Percentiles rank a stretch among this genome's conserved stretches.
phyloP scores from a whole-genome alignment of 2,113 vertebrate genomes.

The Gavia stellata region DNA sequence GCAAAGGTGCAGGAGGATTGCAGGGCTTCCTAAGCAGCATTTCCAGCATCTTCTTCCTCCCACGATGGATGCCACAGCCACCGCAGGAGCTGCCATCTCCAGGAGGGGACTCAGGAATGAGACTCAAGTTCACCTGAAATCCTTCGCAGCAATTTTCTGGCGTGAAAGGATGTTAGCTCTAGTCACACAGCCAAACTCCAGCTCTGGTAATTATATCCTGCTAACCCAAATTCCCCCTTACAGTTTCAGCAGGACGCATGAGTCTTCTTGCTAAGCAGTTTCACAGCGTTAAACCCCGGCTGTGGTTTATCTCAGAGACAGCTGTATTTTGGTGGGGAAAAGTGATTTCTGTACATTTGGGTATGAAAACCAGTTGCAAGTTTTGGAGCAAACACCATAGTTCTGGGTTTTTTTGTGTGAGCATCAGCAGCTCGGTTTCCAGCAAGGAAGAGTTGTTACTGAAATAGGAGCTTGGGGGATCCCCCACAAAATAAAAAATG shows the following conservation, averaged over 20 bases:
- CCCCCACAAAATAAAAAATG: neutral
- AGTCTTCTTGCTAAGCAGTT: neutral
- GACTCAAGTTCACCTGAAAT: neutral
- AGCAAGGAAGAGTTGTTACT: neutral
- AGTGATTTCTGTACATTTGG: neutral
- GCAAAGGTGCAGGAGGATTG: neutral
- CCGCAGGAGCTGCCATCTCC: fast-evolving
- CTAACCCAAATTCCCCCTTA: neutral
- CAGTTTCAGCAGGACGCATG: neutral
- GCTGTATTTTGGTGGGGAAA: neutral
- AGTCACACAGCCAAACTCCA: neutral
- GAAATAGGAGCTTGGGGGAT: neutral
- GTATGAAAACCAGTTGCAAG: neutral
- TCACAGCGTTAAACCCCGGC: neutral
- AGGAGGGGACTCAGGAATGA: neutral
- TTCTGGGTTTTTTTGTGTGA: neutral
- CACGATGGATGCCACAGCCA: fast-evolving
- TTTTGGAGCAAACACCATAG: neutral
- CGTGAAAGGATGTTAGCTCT: neutral
- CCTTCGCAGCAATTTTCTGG: neutral
- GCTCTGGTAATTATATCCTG: neutral
- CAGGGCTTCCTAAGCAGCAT: neutral
- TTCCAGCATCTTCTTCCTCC: neutral
- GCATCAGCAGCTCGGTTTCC: neutral
- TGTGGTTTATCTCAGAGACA: neutral